phyloP scores from a whole-genome alignment of 2,888 invertebrate genomes.

The Drosophila mimica region DNA sequence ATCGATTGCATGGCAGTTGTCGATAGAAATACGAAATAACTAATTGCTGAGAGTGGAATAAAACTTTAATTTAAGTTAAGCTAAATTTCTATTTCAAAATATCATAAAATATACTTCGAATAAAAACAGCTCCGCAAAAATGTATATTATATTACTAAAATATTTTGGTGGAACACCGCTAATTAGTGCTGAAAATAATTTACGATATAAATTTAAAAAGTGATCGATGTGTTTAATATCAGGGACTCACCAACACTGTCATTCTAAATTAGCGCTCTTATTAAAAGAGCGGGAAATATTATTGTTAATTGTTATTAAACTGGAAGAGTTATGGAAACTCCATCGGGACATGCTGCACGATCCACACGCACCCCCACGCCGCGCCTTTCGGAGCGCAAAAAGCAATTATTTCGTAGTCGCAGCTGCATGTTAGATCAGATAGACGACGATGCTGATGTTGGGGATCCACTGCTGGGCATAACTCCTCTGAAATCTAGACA shows the following conservation, averaged over 20 bases:
- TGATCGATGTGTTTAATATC: not conserved
- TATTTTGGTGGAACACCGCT: not conserved
- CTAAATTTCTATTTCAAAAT: not conserved
- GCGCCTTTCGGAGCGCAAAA: constrained; percentile 88
- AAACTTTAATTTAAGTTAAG: not conserved
- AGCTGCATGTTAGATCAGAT: constrained; percentile 42
- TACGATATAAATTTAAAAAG: not conserved
- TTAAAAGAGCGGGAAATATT: constrained; percentile 70
- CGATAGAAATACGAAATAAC: not conserved
- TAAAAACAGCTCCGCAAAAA: not conserved
- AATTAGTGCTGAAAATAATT: not conserved
- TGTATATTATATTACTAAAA: not conserved
- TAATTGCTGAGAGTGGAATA: not conserved
- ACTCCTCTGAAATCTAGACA: constrained; percentile 52
- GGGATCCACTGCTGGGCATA: constrained; percentile 71
- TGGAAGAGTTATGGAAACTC: constrained; percentile 81
- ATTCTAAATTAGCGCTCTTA: constrained; percentile 39
- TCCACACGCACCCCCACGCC: constrained; percentile 85
- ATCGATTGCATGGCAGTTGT: constrained; percentile 12
- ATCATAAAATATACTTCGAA: not conserved
- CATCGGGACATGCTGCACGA: constrained; percentile 67
- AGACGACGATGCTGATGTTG: constrained; percentile 64
- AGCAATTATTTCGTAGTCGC: constrained; percentile 86
- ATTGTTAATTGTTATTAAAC: constrained; percentile 42
- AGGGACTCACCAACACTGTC: constrained; percentile 39